Evolutionary conservation across 2,797 vertebrate species (phyloP).

Genomic region (Sebastes reedi): DNA sequence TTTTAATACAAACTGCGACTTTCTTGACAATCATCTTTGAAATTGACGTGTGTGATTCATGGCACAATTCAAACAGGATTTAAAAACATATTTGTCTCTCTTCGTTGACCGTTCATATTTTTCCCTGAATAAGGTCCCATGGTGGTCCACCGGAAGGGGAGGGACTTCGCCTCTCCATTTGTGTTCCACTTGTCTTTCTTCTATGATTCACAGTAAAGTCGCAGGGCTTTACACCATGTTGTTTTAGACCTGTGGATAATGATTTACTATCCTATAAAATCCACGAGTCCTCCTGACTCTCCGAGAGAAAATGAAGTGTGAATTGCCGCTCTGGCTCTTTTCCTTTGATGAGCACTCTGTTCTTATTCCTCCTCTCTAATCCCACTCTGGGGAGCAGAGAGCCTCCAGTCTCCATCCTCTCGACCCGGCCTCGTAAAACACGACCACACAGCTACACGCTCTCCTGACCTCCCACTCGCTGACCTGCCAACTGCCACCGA

Average conservation of each 20-base stretch:
- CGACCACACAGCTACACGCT: conserved; percentile 67
- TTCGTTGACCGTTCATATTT: too few species aligned
- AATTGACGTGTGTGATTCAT: too few species aligned
- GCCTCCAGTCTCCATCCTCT: conserved; percentile 61
- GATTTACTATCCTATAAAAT: conserved; percentile 81
- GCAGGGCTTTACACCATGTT: conserved; percentile 65
- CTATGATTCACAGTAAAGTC: conserved; percentile 28
- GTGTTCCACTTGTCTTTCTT: conserved; percentile 17
- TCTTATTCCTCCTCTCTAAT: conserved; percentile 64
- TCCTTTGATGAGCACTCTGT: conserved; percentile 78
- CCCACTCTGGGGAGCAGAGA: conserved; percentile 68
- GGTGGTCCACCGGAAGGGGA: too few species aligned
- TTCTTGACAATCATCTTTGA: too few species aligned
- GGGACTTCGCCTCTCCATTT: neutral
- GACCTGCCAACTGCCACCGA: conserved; percentile 46
- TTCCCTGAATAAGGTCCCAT: too few species aligned
- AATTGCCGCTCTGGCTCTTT: conserved; percentile 61
- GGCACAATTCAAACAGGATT: too few species aligned
- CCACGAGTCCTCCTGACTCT: conserved; percentile 57
- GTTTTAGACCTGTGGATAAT: conserved; percentile 71
- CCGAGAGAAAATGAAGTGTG: conserved; percentile 66
- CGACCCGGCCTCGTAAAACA: conserved; percentile 64
- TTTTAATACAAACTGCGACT: too few species aligned
- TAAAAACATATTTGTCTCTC: too few species aligned
- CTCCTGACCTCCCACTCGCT: conserved; percentile 51